Base-by-base conservation (phyloP, 2,113 vertebrate genomes). In the Sarotherodon lohbergeri region DNA sequence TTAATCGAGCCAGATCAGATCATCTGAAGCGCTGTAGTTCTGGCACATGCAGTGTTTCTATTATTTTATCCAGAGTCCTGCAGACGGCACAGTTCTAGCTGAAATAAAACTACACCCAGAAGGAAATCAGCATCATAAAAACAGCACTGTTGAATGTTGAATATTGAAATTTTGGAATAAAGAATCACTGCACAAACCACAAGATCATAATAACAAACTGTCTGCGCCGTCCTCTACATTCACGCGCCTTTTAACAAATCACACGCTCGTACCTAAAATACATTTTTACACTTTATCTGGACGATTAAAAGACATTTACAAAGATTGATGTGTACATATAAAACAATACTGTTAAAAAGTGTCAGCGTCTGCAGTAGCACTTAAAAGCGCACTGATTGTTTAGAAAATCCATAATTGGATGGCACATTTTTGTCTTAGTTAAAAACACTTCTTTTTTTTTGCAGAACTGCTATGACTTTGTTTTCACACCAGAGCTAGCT, bases 401-500 rank as follows among this genome's bases (percentile, higher is more conserved):
- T 89, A 88, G 80, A 89, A 87, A 76, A 91, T 24, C 43, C 82
- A 6, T 4, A 6, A 68, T 81, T 0, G 12, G 73, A 89, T 93
- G 92, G 92, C 93, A 94, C 91, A 34, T 87, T 90, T 48, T 4
- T 85, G 57, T 78, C 9, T 43, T 39, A 3, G 16, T 85, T 85
- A 76, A 81, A 32, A 80, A 43, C 46, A 80, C 83, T 52, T 22
- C 22, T n/a, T 48, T 54, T 41, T 80, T 71, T 54, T 32, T 32
- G 34, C 76, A 39, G 27, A 1, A 27, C 11, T 4, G 39, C 80
- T 95, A 97, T 16, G 96, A 96, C 79, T 98, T 97, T 32, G 96
- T 96, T 93, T 98, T 98, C 90, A 99, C 98, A 86, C 98, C 98
- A 91, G 97, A 97, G 94, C 97, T 98, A 43, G 98, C 99, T 90